phyloP scores from a whole-genome alignment of 2,888 invertebrate genomes.

The Branchipolynoe longqiensis region DNA sequence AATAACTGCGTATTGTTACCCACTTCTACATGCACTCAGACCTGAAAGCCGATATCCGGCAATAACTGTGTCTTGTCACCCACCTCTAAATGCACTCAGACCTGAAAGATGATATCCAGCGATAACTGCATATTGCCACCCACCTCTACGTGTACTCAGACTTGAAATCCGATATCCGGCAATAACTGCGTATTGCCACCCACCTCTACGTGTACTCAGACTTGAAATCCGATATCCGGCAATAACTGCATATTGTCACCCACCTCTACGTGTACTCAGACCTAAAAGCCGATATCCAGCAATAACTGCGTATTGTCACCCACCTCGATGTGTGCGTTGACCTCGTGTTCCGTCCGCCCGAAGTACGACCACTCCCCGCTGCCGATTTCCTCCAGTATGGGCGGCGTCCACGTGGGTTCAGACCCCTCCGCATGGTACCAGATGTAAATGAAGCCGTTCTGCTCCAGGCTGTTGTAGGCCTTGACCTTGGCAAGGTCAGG shows the following conservation, averaged over 20 bases:
- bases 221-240: no score
- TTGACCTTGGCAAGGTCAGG: constrained; percentile 87
- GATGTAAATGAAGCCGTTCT: constrained; percentile 89
- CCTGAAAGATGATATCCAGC: not conserved
- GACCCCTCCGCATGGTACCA: constrained; percentile 91
- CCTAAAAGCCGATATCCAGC: no score
- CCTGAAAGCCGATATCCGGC: no score
- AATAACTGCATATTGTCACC: no score
- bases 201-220: no score
- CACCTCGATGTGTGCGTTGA: constrained; percentile 91
- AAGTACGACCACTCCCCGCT: constrained; percentile 86
- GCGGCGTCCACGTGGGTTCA: constrained; percentile 87
- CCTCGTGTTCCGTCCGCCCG: constrained; percentile 89
- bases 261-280: no score
- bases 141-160: not conserved
- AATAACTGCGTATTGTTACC: no score
- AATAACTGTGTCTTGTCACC: no score
- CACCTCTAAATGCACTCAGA: not conserved
- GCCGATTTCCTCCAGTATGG: constrained; percentile 84
- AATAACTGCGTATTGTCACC: no score
- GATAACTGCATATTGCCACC: not conserved
- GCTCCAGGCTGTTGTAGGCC: constrained; percentile 87
- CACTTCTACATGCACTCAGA: no score
- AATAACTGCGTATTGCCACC: no score
- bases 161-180: no score